Evolutionary conservation across 2,113 vertebrate genomes (phyloP).

Genomic region (Platysternon megacephalum): DNA sequence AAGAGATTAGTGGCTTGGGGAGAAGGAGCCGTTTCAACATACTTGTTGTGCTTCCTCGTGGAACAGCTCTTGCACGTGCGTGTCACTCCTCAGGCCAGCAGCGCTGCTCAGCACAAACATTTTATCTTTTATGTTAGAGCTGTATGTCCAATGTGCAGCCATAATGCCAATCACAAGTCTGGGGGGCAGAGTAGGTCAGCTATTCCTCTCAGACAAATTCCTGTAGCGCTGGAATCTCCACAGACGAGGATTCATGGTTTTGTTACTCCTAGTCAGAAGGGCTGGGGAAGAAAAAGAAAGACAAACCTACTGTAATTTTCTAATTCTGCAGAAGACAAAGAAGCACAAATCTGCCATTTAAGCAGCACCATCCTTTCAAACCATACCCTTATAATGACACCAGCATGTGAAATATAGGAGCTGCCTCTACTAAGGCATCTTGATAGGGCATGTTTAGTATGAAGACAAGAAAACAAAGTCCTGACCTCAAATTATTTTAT

Average conservation of each 20-base stretch:
- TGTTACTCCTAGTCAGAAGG: conserved; percentile 11
- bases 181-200: not conserved
- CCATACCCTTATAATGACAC: not conserved
- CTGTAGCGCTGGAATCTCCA: not conserved
- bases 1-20: not conserved
- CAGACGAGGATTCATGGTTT: conserved; percentile 34
- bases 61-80: conserved; percentile 89
- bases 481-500: not conserved
- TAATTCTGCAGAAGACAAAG: not conserved
- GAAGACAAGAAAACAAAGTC: not conserved
- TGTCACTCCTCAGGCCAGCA: not conserved
- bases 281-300: not conserved
- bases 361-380: accelerated
- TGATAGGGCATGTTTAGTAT: not conserved
- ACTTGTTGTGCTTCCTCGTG: conserved; percentile 96
- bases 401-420: not conserved
- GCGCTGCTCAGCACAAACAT: not conserved
- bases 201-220: not conserved
- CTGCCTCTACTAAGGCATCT: not conserved
- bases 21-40: not conserved
- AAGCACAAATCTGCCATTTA: not conserved
- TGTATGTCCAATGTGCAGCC: accelerated
- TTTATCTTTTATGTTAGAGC: not conserved
- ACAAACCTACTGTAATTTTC: not conserved
- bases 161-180: accelerated